phyloP scores from a whole-genome alignment of 2,888 invertebrate species.

The Lasioglossum morio region DNA sequence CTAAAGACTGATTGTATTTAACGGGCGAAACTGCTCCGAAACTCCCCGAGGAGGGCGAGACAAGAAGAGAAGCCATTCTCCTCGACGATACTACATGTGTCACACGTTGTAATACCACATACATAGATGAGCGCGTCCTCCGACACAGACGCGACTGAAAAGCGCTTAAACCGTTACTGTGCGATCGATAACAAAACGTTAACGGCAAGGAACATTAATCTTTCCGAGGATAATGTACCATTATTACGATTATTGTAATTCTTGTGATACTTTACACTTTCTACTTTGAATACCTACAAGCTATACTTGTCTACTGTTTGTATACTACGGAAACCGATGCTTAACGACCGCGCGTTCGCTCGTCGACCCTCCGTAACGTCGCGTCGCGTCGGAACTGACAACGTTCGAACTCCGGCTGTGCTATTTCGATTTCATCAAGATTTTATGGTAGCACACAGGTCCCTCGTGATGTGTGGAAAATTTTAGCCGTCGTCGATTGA shows the following conservation, averaged over 20 bases:
- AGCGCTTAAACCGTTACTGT: conserved; percentile 62
- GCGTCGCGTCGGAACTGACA: background rate
- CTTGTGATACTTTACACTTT: conserved; percentile 83
- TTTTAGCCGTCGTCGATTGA: background rate
- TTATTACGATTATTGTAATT: conserved; percentile 79
- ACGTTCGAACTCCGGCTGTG: background rate
- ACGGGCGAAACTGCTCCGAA: background rate
- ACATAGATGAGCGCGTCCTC: conserved; percentile 44
- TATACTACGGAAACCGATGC: conserved; percentile 62
- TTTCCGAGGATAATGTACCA: conserved; percentile 61
- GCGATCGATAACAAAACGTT: conserved; percentile 54
- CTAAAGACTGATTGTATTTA: conserved; percentile 78
- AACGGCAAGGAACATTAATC: conserved; percentile 54
- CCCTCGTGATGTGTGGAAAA: background rate
- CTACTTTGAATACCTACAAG: conserved; percentile 80
- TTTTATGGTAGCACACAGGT: background rate
- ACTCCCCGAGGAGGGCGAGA: background rate
- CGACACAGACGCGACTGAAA: conserved; percentile 47
- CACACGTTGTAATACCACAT: conserved; percentile 2
- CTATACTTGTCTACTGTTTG: conserved; percentile 75
- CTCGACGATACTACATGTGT: conserved; percentile 34
- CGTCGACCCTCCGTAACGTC: conserved; percentile 54
- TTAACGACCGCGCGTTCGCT: conserved; percentile 64
- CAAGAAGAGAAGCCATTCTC: conserved; percentile 1
- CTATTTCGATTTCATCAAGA: background rate